Conservation (phyloP, 1,140 invertebrate genomes). For the Drosophila sp. region DNA sequence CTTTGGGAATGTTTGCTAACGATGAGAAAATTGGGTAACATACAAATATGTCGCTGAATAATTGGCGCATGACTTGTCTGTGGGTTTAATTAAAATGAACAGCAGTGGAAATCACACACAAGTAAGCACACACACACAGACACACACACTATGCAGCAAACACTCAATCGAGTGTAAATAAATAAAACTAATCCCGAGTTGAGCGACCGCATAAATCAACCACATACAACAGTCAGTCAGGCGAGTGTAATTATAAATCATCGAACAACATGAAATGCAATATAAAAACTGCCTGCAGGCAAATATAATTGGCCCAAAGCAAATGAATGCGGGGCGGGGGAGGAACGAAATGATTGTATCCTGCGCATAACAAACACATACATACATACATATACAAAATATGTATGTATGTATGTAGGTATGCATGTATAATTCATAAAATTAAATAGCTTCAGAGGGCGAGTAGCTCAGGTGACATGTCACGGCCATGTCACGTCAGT, state of each 20-base stretch:
- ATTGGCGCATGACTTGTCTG: conserved; percentile 57
- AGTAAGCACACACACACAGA: conserved; percentile 9
- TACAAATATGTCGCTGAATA: conserved; percentile 35
- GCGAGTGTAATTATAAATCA: conserved; percentile 62
- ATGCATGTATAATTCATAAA: conserved; percentile 76
- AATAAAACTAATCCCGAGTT: conserved; percentile 71
- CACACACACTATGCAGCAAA: conserved; percentile 17
- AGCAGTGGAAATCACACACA: conserved; percentile 45
- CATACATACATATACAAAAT: conserved; percentile 2
- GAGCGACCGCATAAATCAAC: conserved; percentile 78
- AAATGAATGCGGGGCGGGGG: neutral
- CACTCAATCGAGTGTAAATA: conserved; percentile 57
- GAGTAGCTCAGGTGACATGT: conserved; percentile 31
- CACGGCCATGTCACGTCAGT: conserved; percentile 58
- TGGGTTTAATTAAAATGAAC: conserved; percentile 77
- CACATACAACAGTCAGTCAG: conserved; percentile 50
- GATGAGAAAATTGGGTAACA: conserved; percentile 17
- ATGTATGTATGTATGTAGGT: conserved; percentile 14
- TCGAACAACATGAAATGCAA: conserved; percentile 41
- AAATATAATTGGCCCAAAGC: conserved; percentile 53
- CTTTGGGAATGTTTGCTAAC: conserved; percentile 20
- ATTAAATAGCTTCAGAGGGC: conserved; percentile 66
- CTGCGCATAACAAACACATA: neutral
- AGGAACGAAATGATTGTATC: neutral
- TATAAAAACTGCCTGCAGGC: conserved; percentile 58